phyloP scores from a whole-genome alignment of 92 coral and sea anemone genomes.

The Paragorgia papillata region DNA sequence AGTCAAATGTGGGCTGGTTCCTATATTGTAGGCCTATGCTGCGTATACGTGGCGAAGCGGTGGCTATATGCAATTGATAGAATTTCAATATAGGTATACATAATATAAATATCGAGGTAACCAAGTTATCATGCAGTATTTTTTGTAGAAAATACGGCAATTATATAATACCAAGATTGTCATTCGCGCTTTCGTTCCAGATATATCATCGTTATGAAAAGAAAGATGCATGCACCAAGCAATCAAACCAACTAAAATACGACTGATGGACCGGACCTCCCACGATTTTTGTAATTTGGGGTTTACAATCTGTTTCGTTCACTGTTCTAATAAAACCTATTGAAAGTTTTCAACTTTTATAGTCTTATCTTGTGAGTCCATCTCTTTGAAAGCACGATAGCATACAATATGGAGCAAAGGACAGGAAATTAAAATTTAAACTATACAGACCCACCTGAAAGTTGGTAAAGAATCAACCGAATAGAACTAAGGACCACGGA shows the following conservation, averaged over 20 bases:
- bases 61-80: not conserved
- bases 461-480: not conserved
- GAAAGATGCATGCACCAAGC: not conserved
- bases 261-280: not conserved
- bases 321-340: not conserved
- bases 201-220: not conserved
- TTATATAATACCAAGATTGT: not conserved
- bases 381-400: not conserved
- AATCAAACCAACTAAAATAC: not conserved
- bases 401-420: constrained; percentile 12
- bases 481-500: too few species aligned
- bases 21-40: not conserved
- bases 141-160: not conserved
- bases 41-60: too few species aligned
- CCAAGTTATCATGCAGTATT: constrained; percentile 4
- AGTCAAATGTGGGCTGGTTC: not conserved
- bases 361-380: not conserved
- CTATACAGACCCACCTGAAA: not conserved
- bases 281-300: not conserved
- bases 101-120: constrained; percentile 20
- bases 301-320: not conserved
- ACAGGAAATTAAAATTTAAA: constrained; percentile 35
- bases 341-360: not conserved
- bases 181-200: not conserved
- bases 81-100: too few species aligned